Conservation (phyloP, 2,888 invertebrate species). For the Sceliomorpha sp. region DNA sequence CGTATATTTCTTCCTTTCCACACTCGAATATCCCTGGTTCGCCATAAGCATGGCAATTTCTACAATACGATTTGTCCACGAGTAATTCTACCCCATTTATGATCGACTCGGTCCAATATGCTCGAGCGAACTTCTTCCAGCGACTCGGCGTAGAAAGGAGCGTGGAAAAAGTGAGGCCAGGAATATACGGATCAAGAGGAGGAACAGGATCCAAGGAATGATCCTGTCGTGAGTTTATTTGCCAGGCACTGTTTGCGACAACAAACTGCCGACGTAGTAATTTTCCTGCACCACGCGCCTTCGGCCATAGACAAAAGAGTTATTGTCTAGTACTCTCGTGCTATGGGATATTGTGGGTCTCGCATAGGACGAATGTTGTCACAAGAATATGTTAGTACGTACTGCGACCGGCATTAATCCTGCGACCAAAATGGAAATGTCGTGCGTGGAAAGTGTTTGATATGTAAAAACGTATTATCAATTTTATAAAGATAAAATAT, state of each 20-base stretch:
- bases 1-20: no score
- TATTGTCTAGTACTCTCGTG: constrained; percentile 66
- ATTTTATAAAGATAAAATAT: no score
- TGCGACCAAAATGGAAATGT: constrained; percentile 18
- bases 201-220: constrained; percentile 30
- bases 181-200: constrained; percentile 26
- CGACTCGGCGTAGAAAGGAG: constrained; percentile 18
- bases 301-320: constrained; percentile 71
- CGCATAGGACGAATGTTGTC: constrained; percentile 42
- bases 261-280: constrained; percentile 66
- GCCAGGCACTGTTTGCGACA: constrained; percentile 63
- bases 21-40: no score
- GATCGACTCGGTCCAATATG: no score
- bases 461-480: constrained; percentile 1
- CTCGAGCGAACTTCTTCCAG: no score
- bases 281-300: constrained; percentile 68
- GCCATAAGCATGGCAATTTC: no score
- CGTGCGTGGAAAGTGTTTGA: no score
- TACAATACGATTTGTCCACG: no score
- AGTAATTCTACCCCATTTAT: no score
- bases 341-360: constrained; percentile 49
- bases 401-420: constrained; percentile 34
- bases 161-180: constrained; percentile 9
- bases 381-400: constrained; percentile 29
- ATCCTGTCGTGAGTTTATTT: constrained; percentile 60